These are phyloP conservation scores for Cranoglanis bouderius DNA, from an alignment of 2,113 vertebrate species.

Conservation along the genomic window DNA sequence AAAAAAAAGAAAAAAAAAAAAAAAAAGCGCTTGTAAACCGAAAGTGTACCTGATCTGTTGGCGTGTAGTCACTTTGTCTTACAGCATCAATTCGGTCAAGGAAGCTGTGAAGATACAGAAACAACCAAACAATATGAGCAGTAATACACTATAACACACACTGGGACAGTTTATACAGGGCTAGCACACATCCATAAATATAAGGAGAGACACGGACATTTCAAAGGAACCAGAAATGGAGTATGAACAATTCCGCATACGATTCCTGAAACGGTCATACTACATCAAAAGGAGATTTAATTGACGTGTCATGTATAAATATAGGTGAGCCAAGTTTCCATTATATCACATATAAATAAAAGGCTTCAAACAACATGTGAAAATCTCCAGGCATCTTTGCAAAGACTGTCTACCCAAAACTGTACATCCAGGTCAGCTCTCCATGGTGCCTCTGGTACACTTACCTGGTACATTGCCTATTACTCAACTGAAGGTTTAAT, in stretches of 20 bases:
- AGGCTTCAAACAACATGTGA: neutral
- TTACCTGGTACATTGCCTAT: too few relatives aligned
- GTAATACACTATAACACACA: neutral
- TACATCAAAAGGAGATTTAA: neutral
- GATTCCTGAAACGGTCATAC: neutral
- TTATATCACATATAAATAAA: neutral
- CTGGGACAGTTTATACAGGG: neutral
- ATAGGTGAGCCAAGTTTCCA: neutral
- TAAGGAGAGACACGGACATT: neutral
- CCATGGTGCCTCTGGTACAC: neutral
- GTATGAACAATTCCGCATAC: neutral
- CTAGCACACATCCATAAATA: neutral
- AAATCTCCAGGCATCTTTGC: neutral
- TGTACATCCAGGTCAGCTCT: neutral
- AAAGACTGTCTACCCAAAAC: neutral
- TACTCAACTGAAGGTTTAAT: neutral
- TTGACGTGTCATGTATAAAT: neutral
- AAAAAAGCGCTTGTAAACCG: neutral
- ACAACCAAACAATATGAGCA: constrained; percentile 14
- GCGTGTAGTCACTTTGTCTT: constrained; percentile 96
- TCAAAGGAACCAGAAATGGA: neutral
- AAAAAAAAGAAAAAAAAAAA: neutral
- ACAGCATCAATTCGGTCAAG: constrained; percentile 98
- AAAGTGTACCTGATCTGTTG: constrained; percentile 90
- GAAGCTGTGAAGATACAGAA: constrained; percentile 79